Percentiles rank a stretch among this genome's conserved stretches.
Evolutionary conservation across 2,113 vertebrate species (phyloP).

Genomic region (Motacilla alba): DNA sequence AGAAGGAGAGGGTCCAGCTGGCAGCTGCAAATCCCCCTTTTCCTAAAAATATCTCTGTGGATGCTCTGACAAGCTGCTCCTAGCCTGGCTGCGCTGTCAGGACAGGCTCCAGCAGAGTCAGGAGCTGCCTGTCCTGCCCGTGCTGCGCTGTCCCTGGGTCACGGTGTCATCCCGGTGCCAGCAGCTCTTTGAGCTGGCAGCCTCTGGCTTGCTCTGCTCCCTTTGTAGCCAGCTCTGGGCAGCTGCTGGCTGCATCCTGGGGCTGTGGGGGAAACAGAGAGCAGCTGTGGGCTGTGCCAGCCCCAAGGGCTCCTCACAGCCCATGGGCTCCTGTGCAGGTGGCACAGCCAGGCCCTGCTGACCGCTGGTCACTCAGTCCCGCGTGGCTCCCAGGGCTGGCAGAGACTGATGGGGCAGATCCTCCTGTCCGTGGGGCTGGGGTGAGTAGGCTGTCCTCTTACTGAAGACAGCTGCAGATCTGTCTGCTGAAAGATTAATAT

Average conservation of each 20-base stretch:
- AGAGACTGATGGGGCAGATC: not conserved
- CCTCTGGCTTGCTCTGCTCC: not conserved
- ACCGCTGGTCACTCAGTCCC: rapidly evolving
- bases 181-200: not conserved
- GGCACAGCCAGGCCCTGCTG: not conserved
- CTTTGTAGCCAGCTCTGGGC: not conserved
- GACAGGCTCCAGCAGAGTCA: not conserved
- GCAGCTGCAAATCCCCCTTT: not conserved
- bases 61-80: not conserved
- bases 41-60: not conserved
- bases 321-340: not conserved
- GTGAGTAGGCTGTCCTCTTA: slow-evolving; percentile 4
- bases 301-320: rapidly evolving
- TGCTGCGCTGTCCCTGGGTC: not conserved
- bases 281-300: not conserved
- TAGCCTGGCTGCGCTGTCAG: not conserved
- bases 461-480: slow-evolving; percentile 71
- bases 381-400: rapidly evolving
- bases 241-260: not conserved
- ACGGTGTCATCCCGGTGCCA: rapidly evolving
- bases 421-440: rapidly evolving
- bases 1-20: not conserved
- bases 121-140: not conserved
- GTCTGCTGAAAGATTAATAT: slow-evolving; percentile 50
- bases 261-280: not conserved